Conservation (phyloP, 2,888 invertebrate genomes). For the Oasisia sp. region DNA sequence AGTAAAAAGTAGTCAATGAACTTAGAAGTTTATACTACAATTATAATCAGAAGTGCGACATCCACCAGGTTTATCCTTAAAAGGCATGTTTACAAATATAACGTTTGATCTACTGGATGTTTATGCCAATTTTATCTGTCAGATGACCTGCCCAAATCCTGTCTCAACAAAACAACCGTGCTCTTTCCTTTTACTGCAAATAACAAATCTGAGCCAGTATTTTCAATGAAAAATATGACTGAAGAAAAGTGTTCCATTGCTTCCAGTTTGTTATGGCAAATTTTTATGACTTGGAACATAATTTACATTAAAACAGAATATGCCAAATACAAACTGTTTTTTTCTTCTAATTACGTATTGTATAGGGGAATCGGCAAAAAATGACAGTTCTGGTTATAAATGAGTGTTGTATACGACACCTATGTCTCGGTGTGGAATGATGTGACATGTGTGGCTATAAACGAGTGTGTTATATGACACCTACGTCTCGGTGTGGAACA, state of each 20-base stretch:
- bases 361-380: not conserved
- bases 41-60: no score
- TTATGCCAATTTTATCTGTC: no score
- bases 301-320: not conserved
- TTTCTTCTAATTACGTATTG: not conserved
- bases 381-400: not conserved
- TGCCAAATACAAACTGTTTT: not conserved
- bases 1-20: not conserved
- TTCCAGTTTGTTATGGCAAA: no score
- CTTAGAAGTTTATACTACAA: not conserved
- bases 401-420: constrained; percentile 20
- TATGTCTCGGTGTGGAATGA: constrained; percentile 91
- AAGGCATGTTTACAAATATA: no score
- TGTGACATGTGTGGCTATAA: constrained; percentile 71
- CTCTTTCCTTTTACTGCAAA: no score
- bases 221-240: no score
- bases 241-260: no score
- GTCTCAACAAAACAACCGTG: no score
- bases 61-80: no score
- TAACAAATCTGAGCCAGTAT: no score
- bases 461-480: not conserved
- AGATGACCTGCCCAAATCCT: no score
- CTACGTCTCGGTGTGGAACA: constrained; percentile 89
- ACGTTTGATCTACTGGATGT: no score
- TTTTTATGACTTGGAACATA: not conserved